Base-by-base conservation (phyloP, 2,797 vertebrate genomes). In the Siniperca obscura region DNA sequence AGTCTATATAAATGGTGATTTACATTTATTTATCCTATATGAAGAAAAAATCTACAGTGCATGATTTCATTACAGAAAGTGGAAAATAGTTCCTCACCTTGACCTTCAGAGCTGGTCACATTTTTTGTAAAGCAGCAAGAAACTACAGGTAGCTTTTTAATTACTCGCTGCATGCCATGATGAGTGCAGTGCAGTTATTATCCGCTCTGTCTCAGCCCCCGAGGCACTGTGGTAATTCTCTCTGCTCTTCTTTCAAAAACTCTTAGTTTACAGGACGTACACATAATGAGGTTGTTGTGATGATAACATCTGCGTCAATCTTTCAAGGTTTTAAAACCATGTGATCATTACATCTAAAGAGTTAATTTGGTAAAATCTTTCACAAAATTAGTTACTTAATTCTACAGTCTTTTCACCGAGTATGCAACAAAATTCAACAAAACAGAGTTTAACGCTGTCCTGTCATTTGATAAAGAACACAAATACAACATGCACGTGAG, bases 61-160 rank as follows among this genome's bases (percentile, higher is more conserved):
- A 17, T 19, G 12, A 72, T 53, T 56, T 56, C 22, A 48, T 74
- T 25, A 62, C 19, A 42, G 40, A 71, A 27, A 50, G 10, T 38
- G 9, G 7, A 52, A 75, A 69, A 66, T 7, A n/a, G 46, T 38
- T 61, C 7, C 65, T 80, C 62, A 60, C 25, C n/a, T 62, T 89
- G 81, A 76, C 86, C 86, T 78, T 74, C 68, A 74, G 74, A 66
- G 78, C n/a, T 74, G 22, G 76, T 81, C 89, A 81, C 73, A 82
- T 83, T 75, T 77, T 70, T 89, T 83, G 88, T n/a, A 13, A 34
- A 74, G 81, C 92, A 94, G 87, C 95, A 96, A 95, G 95, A 95
- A 91, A 90, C 85, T 92, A 89, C 95, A 95, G 92, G 93, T 86
- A 83, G 78, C 65, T 71, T 87, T 82, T 94, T 89, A 94, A 92